phyloP scores from a whole-genome alignment of 2,797 vertebrate species.

The Malurus leucopterus region DNA sequence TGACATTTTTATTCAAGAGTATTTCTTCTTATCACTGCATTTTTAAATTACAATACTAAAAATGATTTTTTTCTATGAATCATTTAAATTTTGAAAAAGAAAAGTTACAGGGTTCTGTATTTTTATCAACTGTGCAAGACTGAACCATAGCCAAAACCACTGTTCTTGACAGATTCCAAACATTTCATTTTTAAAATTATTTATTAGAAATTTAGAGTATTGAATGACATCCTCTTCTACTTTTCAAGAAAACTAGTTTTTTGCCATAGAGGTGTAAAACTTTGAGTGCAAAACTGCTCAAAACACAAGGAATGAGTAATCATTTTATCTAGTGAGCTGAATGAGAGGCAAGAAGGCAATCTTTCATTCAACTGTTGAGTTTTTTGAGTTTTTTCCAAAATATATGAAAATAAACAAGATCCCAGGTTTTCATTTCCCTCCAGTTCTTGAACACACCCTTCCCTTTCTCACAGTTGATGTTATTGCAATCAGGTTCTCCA shows the following conservation, averaged over 20 bases:
- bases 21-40: not conserved
- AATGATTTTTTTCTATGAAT: not conserved
- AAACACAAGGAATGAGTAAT: not conserved
- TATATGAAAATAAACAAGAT: not conserved
- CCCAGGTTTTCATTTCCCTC: not conserved
- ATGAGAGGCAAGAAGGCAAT: not conserved
- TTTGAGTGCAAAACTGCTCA: not conserved
- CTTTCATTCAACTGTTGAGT: not conserved
- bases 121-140: not conserved
- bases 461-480: not conserved
- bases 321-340: not conserved
- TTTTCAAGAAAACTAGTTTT: not conserved
- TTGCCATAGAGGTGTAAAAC: not conserved
- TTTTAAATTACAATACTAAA: not conserved
- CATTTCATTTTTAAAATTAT: not conserved
- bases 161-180: not conserved
- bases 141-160: not conserved
- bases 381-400: not conserved
- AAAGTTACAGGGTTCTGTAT: not conserved
- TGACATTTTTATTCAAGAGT: not conserved
- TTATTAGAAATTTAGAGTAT: not conserved
- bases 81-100: not conserved
- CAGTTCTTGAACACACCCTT: rapidly evolving
- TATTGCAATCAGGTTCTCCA: not conserved
- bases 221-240: not conserved